Conservation (phyloP, 1,140 invertebrate species). For the Drosophila nigrodunni region DNA sequence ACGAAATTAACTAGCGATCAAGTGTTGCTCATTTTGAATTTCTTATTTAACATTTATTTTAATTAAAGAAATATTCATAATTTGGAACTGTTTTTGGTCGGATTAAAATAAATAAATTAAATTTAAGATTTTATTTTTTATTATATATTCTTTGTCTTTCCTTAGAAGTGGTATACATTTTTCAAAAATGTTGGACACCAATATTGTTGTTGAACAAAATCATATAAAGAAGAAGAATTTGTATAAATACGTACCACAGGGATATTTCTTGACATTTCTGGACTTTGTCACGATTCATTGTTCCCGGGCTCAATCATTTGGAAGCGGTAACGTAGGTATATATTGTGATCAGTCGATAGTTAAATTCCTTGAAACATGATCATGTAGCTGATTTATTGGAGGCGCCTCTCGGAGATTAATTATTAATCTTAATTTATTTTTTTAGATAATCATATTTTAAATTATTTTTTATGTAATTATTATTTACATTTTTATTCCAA, state of each 20-base stretch:
- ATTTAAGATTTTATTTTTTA: no score
- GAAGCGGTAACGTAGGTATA: neutral
- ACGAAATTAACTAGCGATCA: no score
- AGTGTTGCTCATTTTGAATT: no score
- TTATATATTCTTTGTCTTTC: no score
- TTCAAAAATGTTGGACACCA: no score
- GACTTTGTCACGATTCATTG: neutral
- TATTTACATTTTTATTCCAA: no score
- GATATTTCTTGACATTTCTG: constrained; percentile 6
- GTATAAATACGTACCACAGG: neutral
- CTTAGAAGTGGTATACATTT: no score
- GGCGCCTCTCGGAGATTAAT: neutral
- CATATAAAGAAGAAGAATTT: neutral
- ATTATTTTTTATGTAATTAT: neutral
- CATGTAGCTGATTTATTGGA: neutral
- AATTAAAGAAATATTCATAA: no score
- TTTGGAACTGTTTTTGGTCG: no score
- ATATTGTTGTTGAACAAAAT: neutral
- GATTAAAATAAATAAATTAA: no score
- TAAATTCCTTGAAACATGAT: neutral
- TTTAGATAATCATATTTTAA: neutral
- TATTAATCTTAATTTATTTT: neutral
- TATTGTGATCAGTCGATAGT: neutral
- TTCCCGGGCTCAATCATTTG: neutral
- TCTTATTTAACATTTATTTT: no score